phyloP scores from a whole-genome alignment of 2,888 invertebrate species.

The Drosophila robusta region DNA sequence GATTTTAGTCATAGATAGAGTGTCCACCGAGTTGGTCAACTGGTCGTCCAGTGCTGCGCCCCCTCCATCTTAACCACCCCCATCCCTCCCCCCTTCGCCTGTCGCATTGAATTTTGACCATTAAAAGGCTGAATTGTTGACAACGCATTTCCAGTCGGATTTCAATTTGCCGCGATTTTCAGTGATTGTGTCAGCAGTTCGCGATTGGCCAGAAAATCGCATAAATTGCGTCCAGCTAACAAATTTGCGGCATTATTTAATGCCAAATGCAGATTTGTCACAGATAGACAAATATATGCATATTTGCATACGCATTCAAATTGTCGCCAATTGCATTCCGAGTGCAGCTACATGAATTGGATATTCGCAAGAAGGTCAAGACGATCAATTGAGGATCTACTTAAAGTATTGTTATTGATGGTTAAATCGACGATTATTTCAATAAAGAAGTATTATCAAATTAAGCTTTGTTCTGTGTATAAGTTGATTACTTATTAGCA shows the following conservation, averaged over 20 bases:
- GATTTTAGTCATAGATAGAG: slow-evolving; percentile 66
- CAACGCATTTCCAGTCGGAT: slow-evolving; percentile 52
- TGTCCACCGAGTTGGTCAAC: slow-evolving; percentile 23
- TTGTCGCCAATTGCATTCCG: slow-evolving; percentile 1
- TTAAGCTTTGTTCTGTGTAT: too few species aligned
- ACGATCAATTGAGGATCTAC: slow-evolving; percentile 24
- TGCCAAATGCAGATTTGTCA: slow-evolving; percentile 54
- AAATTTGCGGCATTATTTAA: slow-evolving; percentile 76
- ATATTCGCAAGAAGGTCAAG: slow-evolving; percentile 10
- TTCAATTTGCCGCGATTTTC: slow-evolving; percentile 65
- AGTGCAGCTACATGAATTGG: slow-evolving; percentile 9
- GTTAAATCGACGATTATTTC: not conserved
- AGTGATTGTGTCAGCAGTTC: slow-evolving; percentile 69
- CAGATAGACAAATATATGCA: slow-evolving; percentile 11
- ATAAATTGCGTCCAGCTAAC: slow-evolving; percentile 63
- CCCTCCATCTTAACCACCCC: too few species aligned
- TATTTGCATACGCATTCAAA: slow-evolving; percentile 8
- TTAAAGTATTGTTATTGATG: not conserved
- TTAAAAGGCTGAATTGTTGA: slow-evolving; percentile 67
- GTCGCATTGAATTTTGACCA: slow-evolving; percentile 39
- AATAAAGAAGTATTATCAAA: not conserved
- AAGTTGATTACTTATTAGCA: too few species aligned
- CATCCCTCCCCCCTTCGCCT: not conserved
- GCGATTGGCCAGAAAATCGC: slow-evolving; percentile 41
- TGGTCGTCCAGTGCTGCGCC: not conserved